phyloP scores from a whole-genome alignment of 2,113 vertebrate species.

The Dolichotis patagonum region DNA sequence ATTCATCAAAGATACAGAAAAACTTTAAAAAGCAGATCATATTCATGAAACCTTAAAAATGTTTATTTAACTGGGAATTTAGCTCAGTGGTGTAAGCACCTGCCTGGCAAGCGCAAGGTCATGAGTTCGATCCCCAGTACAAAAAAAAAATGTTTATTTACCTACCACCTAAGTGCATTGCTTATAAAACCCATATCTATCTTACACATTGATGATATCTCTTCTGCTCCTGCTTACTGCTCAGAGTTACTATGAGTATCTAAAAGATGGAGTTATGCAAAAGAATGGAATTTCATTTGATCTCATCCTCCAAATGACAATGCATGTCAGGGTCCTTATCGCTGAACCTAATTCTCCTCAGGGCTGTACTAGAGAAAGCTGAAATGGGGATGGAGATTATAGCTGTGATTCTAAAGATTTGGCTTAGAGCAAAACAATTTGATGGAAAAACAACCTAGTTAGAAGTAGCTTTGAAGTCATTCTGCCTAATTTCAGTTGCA shows the following conservation, averaged over 20 bases:
- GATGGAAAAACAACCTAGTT: slow-evolving; percentile 6
- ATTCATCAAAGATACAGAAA: neutral
- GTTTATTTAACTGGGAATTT: too few species aligned
- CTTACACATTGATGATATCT: neutral
- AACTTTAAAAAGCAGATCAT: neutral
- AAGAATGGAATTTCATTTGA: neutral
- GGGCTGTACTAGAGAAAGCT: neutral
- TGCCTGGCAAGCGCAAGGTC: too few species aligned
- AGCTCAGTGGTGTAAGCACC: too few species aligned
- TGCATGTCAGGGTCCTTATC: neutral
- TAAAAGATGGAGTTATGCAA: neutral
- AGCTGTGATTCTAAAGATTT: slow-evolving; percentile 25
- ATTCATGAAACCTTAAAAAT: neutral
- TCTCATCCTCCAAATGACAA: neutral
- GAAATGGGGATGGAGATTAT: neutral
- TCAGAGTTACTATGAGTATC: neutral
- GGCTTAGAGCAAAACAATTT: slow-evolving; percentile 19
- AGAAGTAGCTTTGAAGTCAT: neutral
- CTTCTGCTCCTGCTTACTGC: neutral
- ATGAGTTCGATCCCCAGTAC: too few species aligned
- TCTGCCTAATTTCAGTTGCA: neutral
- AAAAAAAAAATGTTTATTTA: too few species aligned
- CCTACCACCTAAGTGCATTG: neutral
- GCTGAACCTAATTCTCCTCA: neutral
- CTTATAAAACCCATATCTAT: neutral